Base-by-base conservation (phyloP, 1,140 invertebrate genomes). In the Drosophila willistoni region DNA sequence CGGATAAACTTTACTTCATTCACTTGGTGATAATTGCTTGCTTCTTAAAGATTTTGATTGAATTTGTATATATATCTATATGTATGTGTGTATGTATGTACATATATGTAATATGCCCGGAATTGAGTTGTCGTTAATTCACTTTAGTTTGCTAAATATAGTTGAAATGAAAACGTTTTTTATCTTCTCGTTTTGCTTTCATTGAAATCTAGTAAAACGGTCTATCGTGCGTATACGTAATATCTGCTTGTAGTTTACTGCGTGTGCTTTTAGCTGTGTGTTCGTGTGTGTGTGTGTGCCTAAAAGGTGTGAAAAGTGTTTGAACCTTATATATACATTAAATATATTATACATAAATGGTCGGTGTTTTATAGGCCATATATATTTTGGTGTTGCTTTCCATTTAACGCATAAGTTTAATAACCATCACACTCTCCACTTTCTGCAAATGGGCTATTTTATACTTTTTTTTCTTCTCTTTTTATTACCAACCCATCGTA, bases 201-300 rank as follows among this genome's bases (percentile, higher is more conserved):
- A 34, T 57, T 57, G 6, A 36, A 59, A 34, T 39, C 13, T n/a
- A 12, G 2, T 51, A 19, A 19, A 19, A 51, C 17, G 47, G 73
- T 51, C 66, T 29, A 77, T 42, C 73, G 73, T 77, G 73, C 73
- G 73, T 77, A 77, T 77, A 67, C 73, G 73, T 77, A 70, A 77
- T 68, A 36, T 39, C 47, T 62, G 72, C 22, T 63, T 72, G 63
- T 74, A 73, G 73, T 36, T 60, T 71, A 56, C 13, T 47, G 12
- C 7, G 54, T 62, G 41, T 55, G 59, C 29, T 1, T 29, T 6
- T 5, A 29, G 29, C 29, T 75, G 7, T 61, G 12, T 42, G 13
- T 61, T 5, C 10, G 54, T 62, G 34, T 42, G 59, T 75, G 7
- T 61, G 19, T 42, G 13, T 61, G 19, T 61, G 59, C 22, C 7